phyloP scores from a whole-genome alignment of 2,797 vertebrate species.

The Lepus townsendii region DNA sequence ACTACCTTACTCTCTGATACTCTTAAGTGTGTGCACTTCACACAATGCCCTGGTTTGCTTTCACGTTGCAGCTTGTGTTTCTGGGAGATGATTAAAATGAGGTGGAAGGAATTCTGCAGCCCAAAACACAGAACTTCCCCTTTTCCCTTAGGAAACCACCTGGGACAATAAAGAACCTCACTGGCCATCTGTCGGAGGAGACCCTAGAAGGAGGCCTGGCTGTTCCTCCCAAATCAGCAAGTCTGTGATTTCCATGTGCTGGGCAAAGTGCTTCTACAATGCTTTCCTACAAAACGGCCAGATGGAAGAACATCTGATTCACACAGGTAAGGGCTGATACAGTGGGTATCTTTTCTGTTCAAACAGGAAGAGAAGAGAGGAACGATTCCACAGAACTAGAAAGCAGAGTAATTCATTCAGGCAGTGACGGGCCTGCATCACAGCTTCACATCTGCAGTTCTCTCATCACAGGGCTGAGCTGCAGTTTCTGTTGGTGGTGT shows the following conservation, averaged over 20 bases:
- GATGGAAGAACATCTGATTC: not conserved
- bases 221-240: not conserved
- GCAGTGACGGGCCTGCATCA: conserved; percentile 39
- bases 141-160: not conserved
- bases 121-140: not conserved
- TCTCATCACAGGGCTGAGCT: conserved; percentile 65
- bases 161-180: not conserved
- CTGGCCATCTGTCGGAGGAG: not conserved
- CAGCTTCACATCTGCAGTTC: conserved; percentile 33
- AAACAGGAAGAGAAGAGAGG: conserved; percentile 59
- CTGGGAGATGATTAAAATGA: conserved; percentile 12
- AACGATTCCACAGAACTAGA: not conserved
- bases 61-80: conserved; percentile 20
- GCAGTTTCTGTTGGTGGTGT: conserved; percentile 75
- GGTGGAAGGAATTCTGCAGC: not conserved
- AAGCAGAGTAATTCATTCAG: conserved; percentile 39
- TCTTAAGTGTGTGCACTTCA: not conserved
- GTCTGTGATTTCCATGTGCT: not conserved
- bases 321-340: not conserved
- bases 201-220: not conserved
- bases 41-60: not conserved
- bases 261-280: conserved; percentile 9
- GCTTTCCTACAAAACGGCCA: not conserved
- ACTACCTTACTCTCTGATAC: not conserved
- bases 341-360: conserved; percentile 70